Percentiles rank a stretch among this genome's conserved stretches.
phyloP scores from a whole-genome alignment of 1,140 invertebrate species.

The Temnothorax curvispinosus region DNA sequence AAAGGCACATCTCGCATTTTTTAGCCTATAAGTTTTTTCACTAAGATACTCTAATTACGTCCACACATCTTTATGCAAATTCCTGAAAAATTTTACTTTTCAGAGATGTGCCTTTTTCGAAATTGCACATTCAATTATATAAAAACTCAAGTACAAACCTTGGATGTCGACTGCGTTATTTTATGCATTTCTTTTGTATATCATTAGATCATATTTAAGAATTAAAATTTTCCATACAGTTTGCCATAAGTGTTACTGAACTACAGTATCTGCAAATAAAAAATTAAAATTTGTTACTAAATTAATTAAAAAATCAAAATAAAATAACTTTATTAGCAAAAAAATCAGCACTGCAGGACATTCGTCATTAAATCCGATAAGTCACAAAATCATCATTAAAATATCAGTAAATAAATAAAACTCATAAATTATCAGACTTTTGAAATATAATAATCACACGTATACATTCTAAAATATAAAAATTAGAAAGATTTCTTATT shows the following conservation, averaged over 20 bases:
- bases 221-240: neutral
- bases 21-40: too few relatives aligned
- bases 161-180: neutral
- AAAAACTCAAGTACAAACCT: constrained; percentile 12
- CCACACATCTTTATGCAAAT: too few relatives aligned
- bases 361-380: constrained; percentile 22
- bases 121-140: neutral
- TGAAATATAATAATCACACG: neutral
- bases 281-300: neutral
- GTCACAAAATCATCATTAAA: constrained; percentile 9
- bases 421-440: neutral
- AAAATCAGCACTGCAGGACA: constrained; percentile 33
- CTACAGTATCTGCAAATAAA: neutral
- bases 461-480: neutral
- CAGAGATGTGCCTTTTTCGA: too few relatives aligned
- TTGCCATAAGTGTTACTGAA: neutral
- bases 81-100: too few relatives aligned
- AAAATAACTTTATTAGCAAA: neutral
- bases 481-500: neutral
- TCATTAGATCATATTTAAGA: neutral
- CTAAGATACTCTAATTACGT: too few relatives aligned
- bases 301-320: neutral
- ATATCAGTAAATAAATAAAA: constrained; percentile 7
- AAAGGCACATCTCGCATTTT: too few relatives aligned
- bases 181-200: neutral